Conservation (phyloP, 2,888 invertebrate species). For the Sphaerophoria taeniata region DNA sequence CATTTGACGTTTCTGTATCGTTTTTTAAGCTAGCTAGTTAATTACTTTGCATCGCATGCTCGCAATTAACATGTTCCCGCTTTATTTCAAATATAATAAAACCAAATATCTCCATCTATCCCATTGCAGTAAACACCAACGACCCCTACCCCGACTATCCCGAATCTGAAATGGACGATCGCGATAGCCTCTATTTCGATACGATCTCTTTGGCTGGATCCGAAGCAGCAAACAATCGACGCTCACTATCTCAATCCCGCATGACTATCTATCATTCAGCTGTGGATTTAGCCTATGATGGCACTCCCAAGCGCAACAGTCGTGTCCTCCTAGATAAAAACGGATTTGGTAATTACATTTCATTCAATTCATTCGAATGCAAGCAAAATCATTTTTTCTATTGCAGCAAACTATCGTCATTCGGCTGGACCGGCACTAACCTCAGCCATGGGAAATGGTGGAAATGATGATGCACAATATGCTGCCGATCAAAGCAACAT, state of each 20-base stretch:
- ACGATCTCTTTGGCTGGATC: conserved; percentile 82
- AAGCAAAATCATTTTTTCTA: not conserved
- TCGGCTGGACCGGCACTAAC: conserved; percentile 81
- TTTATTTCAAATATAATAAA: not conserved
- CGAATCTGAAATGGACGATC: conserved; percentile 82
- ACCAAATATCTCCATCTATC: not conserved
- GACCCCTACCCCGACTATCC: conserved; percentile 80
- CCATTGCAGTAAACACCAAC: conserved; percentile 81
- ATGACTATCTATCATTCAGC: conserved; percentile 86
- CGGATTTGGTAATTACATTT: conserved; percentile 51
- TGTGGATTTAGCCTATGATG: conserved; percentile 83
- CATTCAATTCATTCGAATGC: conserved; percentile 59
- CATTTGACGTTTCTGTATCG: too few relatives aligned
- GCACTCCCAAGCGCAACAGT: conserved; percentile 78
- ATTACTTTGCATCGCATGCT: conserved; percentile 5
- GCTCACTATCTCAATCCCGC: conserved; percentile 84
- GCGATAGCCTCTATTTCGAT: conserved; percentile 82
- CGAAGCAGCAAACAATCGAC: conserved; percentile 81
- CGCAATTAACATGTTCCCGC: not conserved
- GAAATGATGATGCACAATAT: conserved; percentile 76
- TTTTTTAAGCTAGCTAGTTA: not conserved
- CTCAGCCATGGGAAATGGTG: conserved; percentile 77
- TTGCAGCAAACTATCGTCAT: conserved; percentile 78
- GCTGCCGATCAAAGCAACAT: conserved; percentile 78
- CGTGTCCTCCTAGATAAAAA: conserved; percentile 76